These are phyloP conservation scores for Drosophila arizonae DNA, from an alignment of 1,140 invertebrate species.

Conservation along the genomic window DNA sequence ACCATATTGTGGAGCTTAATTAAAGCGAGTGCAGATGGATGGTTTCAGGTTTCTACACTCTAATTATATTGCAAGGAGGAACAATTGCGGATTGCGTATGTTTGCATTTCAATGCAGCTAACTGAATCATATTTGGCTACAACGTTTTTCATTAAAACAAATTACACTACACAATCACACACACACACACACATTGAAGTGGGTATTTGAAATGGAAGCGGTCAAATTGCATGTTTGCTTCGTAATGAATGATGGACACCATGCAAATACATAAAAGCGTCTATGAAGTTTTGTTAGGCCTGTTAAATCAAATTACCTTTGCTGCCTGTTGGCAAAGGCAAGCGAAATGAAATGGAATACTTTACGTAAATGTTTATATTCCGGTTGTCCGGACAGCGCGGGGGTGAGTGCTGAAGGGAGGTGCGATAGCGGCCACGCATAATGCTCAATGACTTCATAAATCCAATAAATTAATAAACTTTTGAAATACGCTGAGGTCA, in stretches of 20 bases:
- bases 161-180: constrained; percentile 17
- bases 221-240: constrained; percentile 24
- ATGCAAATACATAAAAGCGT: constrained; percentile 26
- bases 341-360: constrained; percentile 71
- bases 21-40: constrained; percentile 4
- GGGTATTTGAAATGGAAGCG: constrained; percentile 10
- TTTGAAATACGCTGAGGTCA: constrained; percentile 80
- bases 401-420: no score
- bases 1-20: no score
- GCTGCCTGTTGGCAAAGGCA: constrained; percentile 7
- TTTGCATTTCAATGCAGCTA: neutral
- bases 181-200: neutral
- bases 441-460: constrained; percentile 78
- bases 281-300: constrained; percentile 23
- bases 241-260: constrained; percentile 27
- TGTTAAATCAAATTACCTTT: constrained; percentile 73
- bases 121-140: constrained; percentile 6
- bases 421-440: constrained; percentile 40
- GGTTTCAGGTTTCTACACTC: neutral
- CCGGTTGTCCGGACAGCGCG: constrained; percentile 10
- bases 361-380: constrained; percentile 65
- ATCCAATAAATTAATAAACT: constrained; percentile 81
- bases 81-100: neutral
- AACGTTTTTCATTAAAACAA: constrained; percentile 28
- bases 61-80: no score